phyloP scores from a whole-genome alignment of 1,140 invertebrate species.

The Drosophila carrolli region DNA sequence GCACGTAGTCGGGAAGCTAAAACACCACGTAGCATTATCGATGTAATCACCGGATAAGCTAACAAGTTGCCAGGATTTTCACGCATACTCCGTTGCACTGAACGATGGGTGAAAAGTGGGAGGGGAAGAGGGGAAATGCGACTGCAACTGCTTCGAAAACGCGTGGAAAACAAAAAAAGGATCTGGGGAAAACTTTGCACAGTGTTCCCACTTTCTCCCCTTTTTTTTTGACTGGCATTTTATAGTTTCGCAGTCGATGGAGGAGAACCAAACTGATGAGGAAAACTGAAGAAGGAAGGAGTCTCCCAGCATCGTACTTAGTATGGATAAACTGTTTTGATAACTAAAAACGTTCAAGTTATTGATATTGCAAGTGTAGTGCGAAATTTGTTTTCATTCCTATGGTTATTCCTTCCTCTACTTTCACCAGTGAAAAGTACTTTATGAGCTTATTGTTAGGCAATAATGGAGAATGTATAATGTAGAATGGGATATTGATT shows the following conservation, averaged over 20 bases:
- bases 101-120: neutral
- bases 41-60: slow-evolving; percentile 85
- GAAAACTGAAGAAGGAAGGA: neutral
- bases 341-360: slow-evolving; percentile 74
- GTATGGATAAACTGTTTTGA: slow-evolving; percentile 78
- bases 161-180: slow-evolving; percentile 47
- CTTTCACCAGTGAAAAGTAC: slow-evolving; percentile 6
- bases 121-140: neutral
- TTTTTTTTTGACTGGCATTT: slow-evolving; percentile 40
- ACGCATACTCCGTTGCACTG: slow-evolving; percentile 64
- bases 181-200: slow-evolving; percentile 50
- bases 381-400: slow-evolving; percentile 34
- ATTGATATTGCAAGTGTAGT: slow-evolving; percentile 76
- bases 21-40: slow-evolving; percentile 84
- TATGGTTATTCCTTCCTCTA: neutral
- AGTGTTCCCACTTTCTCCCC: slow-evolving; percentile 4
- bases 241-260: slow-evolving; percentile 46
- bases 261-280: slow-evolving; percentile 1
- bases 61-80: slow-evolving; percentile 84
- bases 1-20: slow-evolving; percentile 77
- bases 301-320: slow-evolving; percentile 40
- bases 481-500: neutral
- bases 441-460: neutral
- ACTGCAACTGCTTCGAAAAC: slow-evolving; percentile 38
- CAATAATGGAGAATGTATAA: slow-evolving; percentile 1